A percentile compares a stretch with the other conserved stretches of the same genome.
These are phyloP conservation scores for Ariolimax columbianus DNA, from an alignment of 2,888 invertebrate species.

Conservation along the genomic window DNA sequence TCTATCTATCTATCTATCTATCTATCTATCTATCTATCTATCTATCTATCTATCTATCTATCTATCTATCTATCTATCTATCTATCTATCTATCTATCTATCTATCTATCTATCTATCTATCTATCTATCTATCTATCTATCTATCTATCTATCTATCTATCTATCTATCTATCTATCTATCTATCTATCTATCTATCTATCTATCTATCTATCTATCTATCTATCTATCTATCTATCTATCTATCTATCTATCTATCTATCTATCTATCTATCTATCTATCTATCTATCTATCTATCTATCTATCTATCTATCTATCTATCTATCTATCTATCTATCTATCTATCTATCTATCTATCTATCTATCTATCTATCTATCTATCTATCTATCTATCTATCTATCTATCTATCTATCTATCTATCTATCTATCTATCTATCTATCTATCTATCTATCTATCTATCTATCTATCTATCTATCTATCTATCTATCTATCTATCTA, in stretches of 20 bases:
- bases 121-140: neutral
- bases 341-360: neutral
- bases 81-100: neutral
- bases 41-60: conserved; percentile 11
- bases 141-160: neutral
- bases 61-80: neutral
- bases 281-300: neutral
- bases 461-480: too few relatives aligned
- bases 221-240: neutral
- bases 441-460: too few relatives aligned
- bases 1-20: conserved; percentile 11
- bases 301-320: neutral
- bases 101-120: neutral
- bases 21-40: conserved; percentile 13
- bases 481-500: too few relatives aligned
- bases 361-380: neutral
- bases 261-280: neutral
- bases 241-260: neutral
- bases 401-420: too few relatives aligned
- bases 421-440: too few relatives aligned
- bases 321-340: neutral
- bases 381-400: too few relatives aligned
- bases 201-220: neutral
- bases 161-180: neutral
- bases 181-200: neutral